Conservation (phyloP, 2,113 vertebrate genomes). For the Martes martes region DNA sequence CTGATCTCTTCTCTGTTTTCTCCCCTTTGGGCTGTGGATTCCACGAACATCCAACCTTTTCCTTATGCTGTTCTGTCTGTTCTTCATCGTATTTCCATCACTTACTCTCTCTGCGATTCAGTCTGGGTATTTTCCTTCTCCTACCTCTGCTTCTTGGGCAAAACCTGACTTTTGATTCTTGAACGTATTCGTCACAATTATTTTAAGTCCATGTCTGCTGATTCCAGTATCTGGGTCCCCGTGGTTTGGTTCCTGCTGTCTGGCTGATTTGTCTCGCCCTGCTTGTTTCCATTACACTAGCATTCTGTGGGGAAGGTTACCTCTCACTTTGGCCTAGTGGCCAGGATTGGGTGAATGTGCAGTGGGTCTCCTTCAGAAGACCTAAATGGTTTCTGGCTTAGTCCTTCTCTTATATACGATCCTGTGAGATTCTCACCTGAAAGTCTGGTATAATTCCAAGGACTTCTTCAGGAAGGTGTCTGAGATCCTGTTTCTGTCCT, state of each 20-base stretch:
- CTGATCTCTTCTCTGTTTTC: not conserved
- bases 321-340: not conserved
- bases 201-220: not conserved
- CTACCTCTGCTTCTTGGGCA: not conserved
- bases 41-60: not conserved
- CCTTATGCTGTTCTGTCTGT: no score
- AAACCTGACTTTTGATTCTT: not conserved
- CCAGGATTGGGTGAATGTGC: no score
- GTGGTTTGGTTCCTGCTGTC: not conserved
- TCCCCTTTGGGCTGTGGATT: not conserved
- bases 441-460: not conserved
- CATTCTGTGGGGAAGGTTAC: not conserved
- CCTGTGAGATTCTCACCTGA: no score
- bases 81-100: not conserved
- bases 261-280: not conserved
- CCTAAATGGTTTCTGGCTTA: not conserved
- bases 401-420: not conserved
- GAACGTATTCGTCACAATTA: not conserved
- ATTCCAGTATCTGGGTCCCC: not conserved
- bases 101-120: not conserved
- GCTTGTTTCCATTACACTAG: not conserved
- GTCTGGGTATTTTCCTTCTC: not conserved
- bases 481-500: no score
- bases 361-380: no score
- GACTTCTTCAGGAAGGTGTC: no score